Percentiles rank a stretch among this genome's conserved stretches.
phyloP scores from a whole-genome alignment of 2,113 vertebrate species.

The Vidua macroura region DNA sequence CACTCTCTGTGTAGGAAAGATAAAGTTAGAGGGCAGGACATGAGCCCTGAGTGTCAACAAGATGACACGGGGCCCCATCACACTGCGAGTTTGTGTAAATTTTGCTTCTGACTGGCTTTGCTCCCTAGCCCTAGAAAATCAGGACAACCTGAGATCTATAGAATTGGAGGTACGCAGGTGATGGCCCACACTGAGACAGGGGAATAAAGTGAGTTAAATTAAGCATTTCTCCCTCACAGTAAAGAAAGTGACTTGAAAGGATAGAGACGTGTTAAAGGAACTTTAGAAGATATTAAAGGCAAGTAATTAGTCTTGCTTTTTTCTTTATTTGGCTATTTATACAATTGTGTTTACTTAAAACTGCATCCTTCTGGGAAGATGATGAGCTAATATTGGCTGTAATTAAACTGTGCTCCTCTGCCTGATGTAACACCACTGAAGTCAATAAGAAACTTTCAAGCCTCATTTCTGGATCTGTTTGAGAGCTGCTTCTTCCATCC shows the following conservation, averaged over 20 bases:
- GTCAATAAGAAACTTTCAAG: constrained; percentile 1
- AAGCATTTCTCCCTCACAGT: neutral
- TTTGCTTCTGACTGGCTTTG: neutral
- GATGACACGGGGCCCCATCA: neutral
- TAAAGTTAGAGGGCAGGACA: neutral
- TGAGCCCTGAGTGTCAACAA: neutral
- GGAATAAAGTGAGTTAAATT: neutral
- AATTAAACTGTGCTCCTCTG: constrained; percentile 12
- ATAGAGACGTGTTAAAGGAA: neutral
- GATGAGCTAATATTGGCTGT: constrained; percentile 9
- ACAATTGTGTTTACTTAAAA: constrained; percentile 29
- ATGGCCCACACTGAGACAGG: neutral
- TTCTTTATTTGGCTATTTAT: constrained; percentile 20
- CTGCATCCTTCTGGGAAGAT: constrained; percentile 13
- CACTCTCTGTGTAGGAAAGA: neutral
- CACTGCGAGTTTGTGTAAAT: neutral
- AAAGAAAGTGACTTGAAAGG: neutral
- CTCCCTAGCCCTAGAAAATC: neutral
- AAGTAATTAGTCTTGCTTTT: constrained; percentile 8
- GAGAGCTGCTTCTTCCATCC: neutral
- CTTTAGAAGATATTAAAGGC: neutral
- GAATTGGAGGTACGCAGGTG: neutral
- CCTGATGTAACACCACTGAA: neutral
- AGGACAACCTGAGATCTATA: neutral
- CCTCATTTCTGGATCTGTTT: neutral